Base-by-base conservation (phyloP, 2,888 invertebrate species). In the Actias luna region DNA sequence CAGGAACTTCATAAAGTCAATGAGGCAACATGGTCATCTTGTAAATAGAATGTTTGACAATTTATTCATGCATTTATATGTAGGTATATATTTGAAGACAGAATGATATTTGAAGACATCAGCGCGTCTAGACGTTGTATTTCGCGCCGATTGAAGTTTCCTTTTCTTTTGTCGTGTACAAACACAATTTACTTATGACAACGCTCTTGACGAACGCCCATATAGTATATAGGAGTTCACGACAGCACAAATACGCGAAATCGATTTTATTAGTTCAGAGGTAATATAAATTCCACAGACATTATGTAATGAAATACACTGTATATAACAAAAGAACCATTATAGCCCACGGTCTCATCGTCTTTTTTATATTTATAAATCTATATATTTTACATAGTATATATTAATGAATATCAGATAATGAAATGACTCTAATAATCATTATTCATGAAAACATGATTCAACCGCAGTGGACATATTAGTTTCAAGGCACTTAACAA, bases 171-270 rank as follows among this genome's bases (percentile, higher is more conserved):
- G 46, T 50, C 25, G 46, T 50, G 3, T 1, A 22, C 46, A 50
- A 50, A 50, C 12, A 50, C 46, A 50, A 50, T 50, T 50, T 50
- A 22, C 46, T 50, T 50, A 50, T 25, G 46, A 50, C 46, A 25
- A 50, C 46, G 25, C 25, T 50, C 22, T 4, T 50, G 46, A 50
- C 25, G 22, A 25, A 16, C 2, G 46, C 22, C 18, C 42, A 8
- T 16, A 42, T n/a, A 16, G 39, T 42, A 7, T n/a, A 7, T 36
- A 36, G 8, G 33, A 33, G 33, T 33, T n/a, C 16, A 46, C 10
- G 8, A 8, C 22, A 22, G 46, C 22, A 25, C 22, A 50, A 25
- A 50, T 50, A 50, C 25, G 25, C 46, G 22, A 50, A 50, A 50
- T 42, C 42, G 42, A 18, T 18, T 42, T 18, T 42, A 42, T n/a